These are phyloP conservation scores for Lomographa bimaculata DNA, from an alignment of 2,888 invertebrate species.

Conservation along the genomic window DNA sequence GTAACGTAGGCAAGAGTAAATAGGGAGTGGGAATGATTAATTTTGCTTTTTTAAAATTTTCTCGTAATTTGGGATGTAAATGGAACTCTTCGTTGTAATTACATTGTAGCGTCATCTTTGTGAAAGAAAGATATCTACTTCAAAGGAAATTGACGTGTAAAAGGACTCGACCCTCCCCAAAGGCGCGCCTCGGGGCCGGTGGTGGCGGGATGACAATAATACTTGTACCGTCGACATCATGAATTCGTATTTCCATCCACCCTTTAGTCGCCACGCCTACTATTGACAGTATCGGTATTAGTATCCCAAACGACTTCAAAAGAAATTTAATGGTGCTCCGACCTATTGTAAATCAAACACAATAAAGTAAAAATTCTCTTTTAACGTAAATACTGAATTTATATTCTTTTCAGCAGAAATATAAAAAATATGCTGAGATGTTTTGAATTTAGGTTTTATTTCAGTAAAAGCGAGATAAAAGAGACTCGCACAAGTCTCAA, in stretches of 20 bases:
- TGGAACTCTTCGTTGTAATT: conserved; percentile 19
- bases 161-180: conserved; percentile 21
- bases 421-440: conserved; percentile 11
- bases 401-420: conserved; percentile 35
- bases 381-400: conserved; percentile 45
- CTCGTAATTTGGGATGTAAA: conserved; percentile 17
- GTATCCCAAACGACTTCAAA: conserved; percentile 34
- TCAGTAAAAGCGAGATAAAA: conserved; percentile 21
- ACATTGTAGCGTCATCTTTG: conserved; percentile 16
- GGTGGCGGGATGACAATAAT: conserved; percentile 16
- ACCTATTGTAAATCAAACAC: conserved; percentile 54
- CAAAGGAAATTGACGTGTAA: conserved; percentile 25
- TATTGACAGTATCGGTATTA: conserved; percentile 42
- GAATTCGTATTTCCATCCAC: conserved; percentile 32
- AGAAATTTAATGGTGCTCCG: conserved; percentile 41
- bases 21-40: not conserved
- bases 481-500: conserved; percentile 25
- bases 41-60: conserved; percentile 7
- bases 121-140: conserved; percentile 18
- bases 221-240: conserved; percentile 25
- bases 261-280: conserved; percentile 23
- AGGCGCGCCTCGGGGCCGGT: conserved; percentile 12
- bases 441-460: conserved; percentile 20
- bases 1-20: not conserved
- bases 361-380: conserved; percentile 56